Percentiles rank a stretch among this genome's conserved stretches.
Conservation (phyloP, 2,113 vertebrate species). For the Erpornis zantholeuca region DNA sequence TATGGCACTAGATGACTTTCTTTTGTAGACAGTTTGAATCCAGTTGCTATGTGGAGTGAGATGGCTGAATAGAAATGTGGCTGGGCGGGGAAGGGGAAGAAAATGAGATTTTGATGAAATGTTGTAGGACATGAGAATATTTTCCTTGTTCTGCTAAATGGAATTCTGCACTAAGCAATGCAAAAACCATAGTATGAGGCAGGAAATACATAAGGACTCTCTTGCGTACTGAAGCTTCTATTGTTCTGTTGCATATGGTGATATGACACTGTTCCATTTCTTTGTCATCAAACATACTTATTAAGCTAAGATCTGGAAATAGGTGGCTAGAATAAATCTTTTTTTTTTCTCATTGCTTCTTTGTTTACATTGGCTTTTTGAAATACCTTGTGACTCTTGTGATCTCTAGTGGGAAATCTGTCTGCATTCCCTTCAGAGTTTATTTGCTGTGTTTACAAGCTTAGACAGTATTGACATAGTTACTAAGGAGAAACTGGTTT, state of each 20-base stretch:
- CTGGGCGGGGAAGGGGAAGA: background rate
- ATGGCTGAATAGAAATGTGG: background rate
- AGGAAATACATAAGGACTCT: background rate
- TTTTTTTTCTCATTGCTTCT: background rate
- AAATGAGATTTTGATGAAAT: background rate
- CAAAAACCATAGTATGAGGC: background rate
- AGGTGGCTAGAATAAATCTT: background rate
- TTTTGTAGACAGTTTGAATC: background rate
- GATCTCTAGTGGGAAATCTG: background rate
- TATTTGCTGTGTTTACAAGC: conserved; percentile 1
- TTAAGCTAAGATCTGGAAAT: background rate
- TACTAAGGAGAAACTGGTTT: background rate
- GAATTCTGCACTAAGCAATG: background rate
- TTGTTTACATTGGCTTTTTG: background rate
- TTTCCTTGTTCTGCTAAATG: background rate
- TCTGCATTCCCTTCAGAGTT: background rate
- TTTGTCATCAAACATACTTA: background rate
- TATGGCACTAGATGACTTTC: background rate
- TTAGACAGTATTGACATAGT: background rate
- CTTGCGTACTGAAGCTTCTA: background rate
- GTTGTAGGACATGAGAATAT: background rate
- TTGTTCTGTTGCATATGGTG: background rate
- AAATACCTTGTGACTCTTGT: background rate
- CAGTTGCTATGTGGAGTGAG: background rate
- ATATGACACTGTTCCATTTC: background rate